Base-by-base conservation (phyloP, 2,888 invertebrate genomes). In the Apodemia hepburni region DNA sequence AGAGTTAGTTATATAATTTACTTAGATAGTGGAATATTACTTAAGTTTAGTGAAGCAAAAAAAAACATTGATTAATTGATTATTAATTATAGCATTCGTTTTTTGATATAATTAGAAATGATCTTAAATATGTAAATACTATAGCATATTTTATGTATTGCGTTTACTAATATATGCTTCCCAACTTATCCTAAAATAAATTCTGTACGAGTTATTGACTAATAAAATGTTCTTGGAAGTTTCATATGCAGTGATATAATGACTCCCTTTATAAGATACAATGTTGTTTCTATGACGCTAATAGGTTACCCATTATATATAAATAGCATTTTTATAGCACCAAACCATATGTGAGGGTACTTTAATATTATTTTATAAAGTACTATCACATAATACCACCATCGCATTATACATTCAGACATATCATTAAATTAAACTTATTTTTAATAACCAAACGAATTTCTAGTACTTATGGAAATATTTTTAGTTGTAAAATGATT, bases 21-120 rank as follows among this genome's bases (percentile, higher is more conserved):
- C 85, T 85, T 85, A 86, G 82, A 79, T 85, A 87, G 88, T 90
- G 89, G 89, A 90, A 89, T 90, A 88, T 82, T 81, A 87, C 85
- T 87, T 85, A 87, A 76, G 84, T 80, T 79, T 75, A 79, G 77
- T 79, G 79, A 82, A 82, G 82, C 81, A 81, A 83, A 80, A 76
- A 75, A 75, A 78, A 78, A 75, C 66, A 61, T 66, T 66, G 61
- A 65, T 69, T 67, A 64, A 68, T 66, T 64, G 45, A 67, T 64
- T 64, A 33, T 62, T 47, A 63, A 62, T 63, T 68, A 18, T 51
- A 51, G 51, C 51, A 8, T 51, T 47, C 12, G 18, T 18, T 51
- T 51, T 17, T 57, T 49, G 49, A 62, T 18, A 45, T 62, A 58
- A 62, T 62, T 57, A 54, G n/a, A 58, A 62, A 60, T 60, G 38